These are phyloP conservation scores for Epizoanthus illoricatus DNA, from an alignment of 92 coral and sea anemone species.

Conservation along the genomic window DNA sequence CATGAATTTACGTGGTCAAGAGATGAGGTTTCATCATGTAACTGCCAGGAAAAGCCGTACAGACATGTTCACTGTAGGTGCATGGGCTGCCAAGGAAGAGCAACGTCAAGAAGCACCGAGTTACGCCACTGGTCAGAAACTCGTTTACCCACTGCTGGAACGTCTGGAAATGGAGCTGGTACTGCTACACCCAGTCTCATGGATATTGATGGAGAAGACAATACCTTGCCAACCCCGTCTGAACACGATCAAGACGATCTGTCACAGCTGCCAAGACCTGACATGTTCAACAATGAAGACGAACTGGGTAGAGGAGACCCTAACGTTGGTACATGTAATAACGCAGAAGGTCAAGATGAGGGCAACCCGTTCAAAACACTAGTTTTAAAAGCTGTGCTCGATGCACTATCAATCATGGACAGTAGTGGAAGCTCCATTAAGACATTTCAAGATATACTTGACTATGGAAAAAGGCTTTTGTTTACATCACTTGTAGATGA, in stretches of 20 bases:
- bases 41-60: slow-evolving; percentile 44
- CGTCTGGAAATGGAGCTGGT: slow-evolving; percentile 16
- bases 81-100: slow-evolving; percentile 47
- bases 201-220: slow-evolving; percentile 33
- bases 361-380: slow-evolving; percentile 60
- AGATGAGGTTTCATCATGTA: slow-evolving; percentile 56
- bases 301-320: slow-evolving; percentile 19
- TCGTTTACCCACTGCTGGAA: slow-evolving; percentile 32
- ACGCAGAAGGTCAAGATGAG: slow-evolving; percentile 23
- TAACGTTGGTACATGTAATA: neutral
- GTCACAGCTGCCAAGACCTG: neutral
- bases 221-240: slow-evolving; percentile 2
- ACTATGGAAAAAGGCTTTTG: slow-evolving; percentile 56
- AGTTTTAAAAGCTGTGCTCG: slow-evolving; percentile 65
- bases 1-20: slow-evolving; percentile 40
- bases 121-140: slow-evolving; percentile 48
- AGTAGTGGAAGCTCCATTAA: slow-evolving; percentile 62
- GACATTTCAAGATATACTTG: slow-evolving; percentile 75
- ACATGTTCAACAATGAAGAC: neutral
- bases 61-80: slow-evolving; percentile 57
- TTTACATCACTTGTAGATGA: slow-evolving; percentile 25
- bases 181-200: neutral
- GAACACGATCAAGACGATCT: slow-evolving; percentile 2
- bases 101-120: slow-evolving; percentile 47
- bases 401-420: slow-evolving; percentile 67